These are phyloP conservation scores for Streptopelia turtur DNA, from an alignment of 2,797 vertebrate genomes.

Conservation along the genomic window DNA sequence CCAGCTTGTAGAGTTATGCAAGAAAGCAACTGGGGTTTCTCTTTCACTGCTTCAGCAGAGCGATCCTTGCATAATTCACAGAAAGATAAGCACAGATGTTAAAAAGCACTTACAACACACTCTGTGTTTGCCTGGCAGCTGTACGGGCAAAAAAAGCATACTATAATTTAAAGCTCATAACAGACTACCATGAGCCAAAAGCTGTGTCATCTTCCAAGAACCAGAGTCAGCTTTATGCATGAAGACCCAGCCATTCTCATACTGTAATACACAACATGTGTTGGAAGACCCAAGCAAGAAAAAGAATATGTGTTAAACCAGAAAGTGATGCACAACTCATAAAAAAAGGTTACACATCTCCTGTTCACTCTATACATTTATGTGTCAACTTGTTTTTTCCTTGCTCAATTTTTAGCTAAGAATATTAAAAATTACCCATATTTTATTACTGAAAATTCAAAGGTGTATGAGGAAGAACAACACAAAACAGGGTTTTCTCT, in stretches of 20 bases:
- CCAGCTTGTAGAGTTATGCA: constrained; percentile 9
- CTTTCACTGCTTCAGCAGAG: constrained; percentile 35
- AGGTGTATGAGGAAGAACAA: not conserved
- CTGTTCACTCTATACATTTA: not conserved
- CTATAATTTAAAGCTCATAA: not conserved
- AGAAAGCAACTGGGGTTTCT: constrained; percentile 41
- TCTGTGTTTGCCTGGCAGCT: constrained; percentile 40
- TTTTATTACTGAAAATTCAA: not conserved
- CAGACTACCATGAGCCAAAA: not conserved
- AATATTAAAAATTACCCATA: not conserved
- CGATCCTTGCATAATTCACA: constrained; percentile 29
- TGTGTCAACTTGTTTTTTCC: not conserved
- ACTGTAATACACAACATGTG: not conserved
- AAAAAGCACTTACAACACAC: constrained; percentile 45
- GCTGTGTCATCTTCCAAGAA: constrained; percentile 29
- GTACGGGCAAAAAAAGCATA: not conserved
- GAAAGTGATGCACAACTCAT: not conserved
- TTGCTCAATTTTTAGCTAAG: not conserved
- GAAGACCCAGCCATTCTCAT: not conserved
- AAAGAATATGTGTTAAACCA: not conserved
- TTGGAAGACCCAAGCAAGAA: not conserved
- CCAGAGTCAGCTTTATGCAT: not conserved
- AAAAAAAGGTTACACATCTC: not conserved
- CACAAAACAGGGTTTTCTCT: not conserved
- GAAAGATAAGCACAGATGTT: constrained; percentile 58